Evolutionary conservation across 2,113 vertebrate species (phyloP), one percentile per base, ranked within the genome.

Genomic region (Chunga burmeisteri): DNA sequence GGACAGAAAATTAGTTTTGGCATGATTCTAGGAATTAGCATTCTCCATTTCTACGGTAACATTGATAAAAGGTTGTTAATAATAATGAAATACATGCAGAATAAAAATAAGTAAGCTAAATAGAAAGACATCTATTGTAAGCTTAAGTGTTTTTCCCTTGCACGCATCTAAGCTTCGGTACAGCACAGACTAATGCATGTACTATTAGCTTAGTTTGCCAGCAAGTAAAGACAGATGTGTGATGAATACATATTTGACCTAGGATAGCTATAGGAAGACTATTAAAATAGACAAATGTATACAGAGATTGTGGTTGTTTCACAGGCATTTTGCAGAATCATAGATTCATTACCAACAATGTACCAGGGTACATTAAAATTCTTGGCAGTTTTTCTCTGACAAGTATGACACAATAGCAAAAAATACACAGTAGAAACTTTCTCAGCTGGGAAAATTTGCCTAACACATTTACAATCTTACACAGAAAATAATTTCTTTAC

Each of bases 21-120:
- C 71, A 86, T 34, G 56, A 77, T 75, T 94, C 59, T 53, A 78
- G 56, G 18, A 90, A 93, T 78, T 50, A 38, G 6, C 56, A 42
- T 63, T 87, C 77, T 83, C 40, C 29, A 88, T 93, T 95, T 94
- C 91, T 86, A 70, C 70, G 82, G 86, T 40, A 93, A 81, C 90
- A 78, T 15, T 66, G 55, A 92, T 83, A 93, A 73, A 94, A 92
- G 14, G 9, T 73, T 94, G 53, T 77, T 90, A 81, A 61, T 87
- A 88, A 71, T 71, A 88, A 94, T 82, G 40, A 77, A 82, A 85
- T 79, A 91, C 34, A 71, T 4, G 3, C n/a, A 93, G 84, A 94
- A 93, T 53, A 75, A 91, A 85, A 95, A 66, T 36, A 65, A 59
- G 36, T 2, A 63, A 77, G 40, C 61, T 72, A 77, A 88, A 77